phyloP scores from a whole-genome alignment of 2,113 vertebrate species.

The Seriola dumerili region DNA sequence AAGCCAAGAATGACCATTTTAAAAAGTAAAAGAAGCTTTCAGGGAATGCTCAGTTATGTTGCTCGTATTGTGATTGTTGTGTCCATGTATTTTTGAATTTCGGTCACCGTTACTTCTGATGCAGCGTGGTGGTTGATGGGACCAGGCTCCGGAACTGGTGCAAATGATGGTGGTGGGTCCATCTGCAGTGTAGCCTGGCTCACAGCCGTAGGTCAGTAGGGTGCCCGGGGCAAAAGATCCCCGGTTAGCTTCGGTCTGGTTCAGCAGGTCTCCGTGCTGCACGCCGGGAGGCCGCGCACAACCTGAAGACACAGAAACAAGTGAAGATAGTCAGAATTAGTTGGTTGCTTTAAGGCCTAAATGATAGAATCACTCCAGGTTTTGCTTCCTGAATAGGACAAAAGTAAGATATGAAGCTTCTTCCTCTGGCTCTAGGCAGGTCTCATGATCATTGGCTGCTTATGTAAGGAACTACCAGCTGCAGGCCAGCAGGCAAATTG shows the following conservation, averaged over 20 bases:
- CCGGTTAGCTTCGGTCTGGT: conserved; percentile 84
- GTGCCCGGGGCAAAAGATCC: conserved; percentile 81
- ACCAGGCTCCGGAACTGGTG: conserved; percentile 79
- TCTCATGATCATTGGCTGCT: conserved; percentile 1
- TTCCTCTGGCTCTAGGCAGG: conserved; percentile 1
- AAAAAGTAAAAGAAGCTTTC: neutral
- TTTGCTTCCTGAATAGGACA: neutral
- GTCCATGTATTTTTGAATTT: neutral
- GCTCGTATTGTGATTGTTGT: neutral
- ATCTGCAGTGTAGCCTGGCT: conserved; percentile 80
- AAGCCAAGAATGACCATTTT: no score
- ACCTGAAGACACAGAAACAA: conserved; percentile 66
- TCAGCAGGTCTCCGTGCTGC: conserved; percentile 79
- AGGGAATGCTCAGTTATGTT: neutral
- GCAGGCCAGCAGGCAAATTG: conserved; percentile 8
- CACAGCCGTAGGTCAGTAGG: conserved; percentile 83
- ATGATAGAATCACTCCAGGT: neutral
- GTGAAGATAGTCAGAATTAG: conserved; percentile 2
- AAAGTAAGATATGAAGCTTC: neutral
- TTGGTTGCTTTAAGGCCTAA: conserved; percentile 1
- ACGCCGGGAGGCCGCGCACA: conserved; percentile 77
- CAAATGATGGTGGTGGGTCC: conserved; percentile 80
- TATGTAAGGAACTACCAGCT: conserved; percentile 4
- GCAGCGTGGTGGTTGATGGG: conserved; percentile 77
- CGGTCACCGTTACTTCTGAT: conserved; percentile 76